These are phyloP conservation scores for Myotis davidii DNA, from an alignment of 2,113 vertebrate genomes.

Conservation along the genomic window DNA sequence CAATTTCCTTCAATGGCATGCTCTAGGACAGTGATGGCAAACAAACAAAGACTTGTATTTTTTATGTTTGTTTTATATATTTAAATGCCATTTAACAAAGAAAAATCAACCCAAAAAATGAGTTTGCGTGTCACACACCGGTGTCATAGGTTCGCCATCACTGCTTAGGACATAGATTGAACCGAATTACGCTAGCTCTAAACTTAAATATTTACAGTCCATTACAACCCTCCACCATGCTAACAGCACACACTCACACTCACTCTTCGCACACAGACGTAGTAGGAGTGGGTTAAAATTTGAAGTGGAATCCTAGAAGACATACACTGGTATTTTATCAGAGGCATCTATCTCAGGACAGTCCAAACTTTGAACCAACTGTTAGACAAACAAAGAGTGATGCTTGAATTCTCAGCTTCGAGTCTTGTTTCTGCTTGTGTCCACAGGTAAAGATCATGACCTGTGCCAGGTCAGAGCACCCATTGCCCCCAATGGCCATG, in stretches of 20 bases:
- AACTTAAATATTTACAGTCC: too few relatives aligned
- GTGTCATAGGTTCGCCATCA: too few relatives aligned
- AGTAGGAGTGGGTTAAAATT: accelerated
- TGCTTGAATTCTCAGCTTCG: neutral
- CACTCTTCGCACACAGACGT: accelerated
- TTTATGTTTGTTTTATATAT: too few relatives aligned
- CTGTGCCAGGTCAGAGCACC: accelerated
- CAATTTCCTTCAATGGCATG: neutral
- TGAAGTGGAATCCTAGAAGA: neutral
- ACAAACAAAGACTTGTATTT: too few relatives aligned
- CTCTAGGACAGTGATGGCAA: too few relatives aligned
- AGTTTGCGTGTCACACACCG: too few relatives aligned
- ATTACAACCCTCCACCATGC: too few relatives aligned
- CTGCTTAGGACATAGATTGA: neutral
- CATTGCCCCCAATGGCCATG: accelerated
- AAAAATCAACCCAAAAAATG: too few relatives aligned
- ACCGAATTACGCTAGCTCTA: neutral
- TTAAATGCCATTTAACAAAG: too few relatives aligned
- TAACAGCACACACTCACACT: neutral
- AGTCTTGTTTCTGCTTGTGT: neutral
- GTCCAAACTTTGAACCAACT: accelerated
- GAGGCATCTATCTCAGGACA: accelerated
- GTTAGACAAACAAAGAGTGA: too few relatives aligned
- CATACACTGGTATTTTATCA: accelerated
- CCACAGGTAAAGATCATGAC: neutral